phyloP scores from a whole-genome alignment of 2,888 invertebrate species.

The Scaptomyza tumidula region DNA sequence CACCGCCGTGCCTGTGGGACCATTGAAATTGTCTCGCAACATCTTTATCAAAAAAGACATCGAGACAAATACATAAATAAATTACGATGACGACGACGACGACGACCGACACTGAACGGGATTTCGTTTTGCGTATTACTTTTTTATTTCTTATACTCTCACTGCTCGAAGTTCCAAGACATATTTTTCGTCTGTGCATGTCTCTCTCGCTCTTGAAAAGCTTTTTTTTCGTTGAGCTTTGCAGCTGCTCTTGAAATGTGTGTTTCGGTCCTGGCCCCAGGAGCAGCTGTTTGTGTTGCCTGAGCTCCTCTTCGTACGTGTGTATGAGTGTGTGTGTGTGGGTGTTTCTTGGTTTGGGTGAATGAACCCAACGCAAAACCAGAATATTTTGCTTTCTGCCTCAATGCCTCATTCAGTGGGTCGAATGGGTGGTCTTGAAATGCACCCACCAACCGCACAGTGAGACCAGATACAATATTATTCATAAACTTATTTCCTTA shows the following conservation, averaged over 20 bases:
- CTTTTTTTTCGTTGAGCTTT: slow-evolving; percentile 44
- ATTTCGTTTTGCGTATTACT: slow-evolving; percentile 33
- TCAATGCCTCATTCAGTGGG: slow-evolving; percentile 30
- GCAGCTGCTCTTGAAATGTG: slow-evolving; percentile 60
- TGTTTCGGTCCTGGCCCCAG: slow-evolving; percentile 43
- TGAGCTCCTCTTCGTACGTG: slow-evolving; percentile 6
- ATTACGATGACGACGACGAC: slow-evolving; percentile 58
- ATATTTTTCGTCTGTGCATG: slow-evolving; percentile 19
- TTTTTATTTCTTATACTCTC: background rate
- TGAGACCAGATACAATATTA: background rate
- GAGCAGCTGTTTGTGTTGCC: slow-evolving; percentile 67
- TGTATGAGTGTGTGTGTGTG: background rate
- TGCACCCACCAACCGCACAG: slow-evolving; percentile 23
- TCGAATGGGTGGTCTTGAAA: slow-evolving; percentile 9
- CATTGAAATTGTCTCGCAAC: slow-evolving; percentile 69
- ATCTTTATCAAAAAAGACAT: slow-evolving; percentile 75
- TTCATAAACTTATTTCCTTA: too few relatives aligned
- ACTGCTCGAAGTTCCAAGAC: slow-evolving; percentile 3
- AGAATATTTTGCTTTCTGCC: slow-evolving; percentile 40
- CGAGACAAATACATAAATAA: slow-evolving; percentile 75
- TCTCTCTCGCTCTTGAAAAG: slow-evolving; percentile 24
- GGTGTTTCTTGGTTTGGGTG: slow-evolving; percentile 57
- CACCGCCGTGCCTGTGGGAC: slow-evolving; percentile 46
- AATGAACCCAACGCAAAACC: slow-evolving; percentile 59
- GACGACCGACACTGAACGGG: slow-evolving; percentile 42